Evolutionary conservation across 2,113 vertebrate genomes (phyloP).

Genomic region (Sinocyclocheilus maitianheensis): DNA sequence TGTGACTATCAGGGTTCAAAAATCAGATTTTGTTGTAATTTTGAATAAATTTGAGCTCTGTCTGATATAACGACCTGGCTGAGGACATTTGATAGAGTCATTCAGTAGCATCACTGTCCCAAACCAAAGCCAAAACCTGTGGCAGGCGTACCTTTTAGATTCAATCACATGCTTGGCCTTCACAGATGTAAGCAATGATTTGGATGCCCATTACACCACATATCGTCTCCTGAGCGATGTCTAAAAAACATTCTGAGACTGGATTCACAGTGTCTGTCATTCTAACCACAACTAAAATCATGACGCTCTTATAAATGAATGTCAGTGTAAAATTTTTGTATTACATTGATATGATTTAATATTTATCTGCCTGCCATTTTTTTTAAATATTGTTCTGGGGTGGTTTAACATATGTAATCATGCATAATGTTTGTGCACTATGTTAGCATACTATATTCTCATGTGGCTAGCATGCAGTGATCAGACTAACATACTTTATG

Average conservation of each 20-base stretch:
- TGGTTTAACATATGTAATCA: neutral
- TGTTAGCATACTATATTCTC: too few relatives aligned
- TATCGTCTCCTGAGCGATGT: neutral
- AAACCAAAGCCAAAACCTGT: neutral
- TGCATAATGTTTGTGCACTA: too few relatives aligned
- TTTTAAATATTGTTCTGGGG: neutral
- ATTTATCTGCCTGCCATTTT: neutral
- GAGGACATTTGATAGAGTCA: neutral
- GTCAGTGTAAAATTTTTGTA: neutral
- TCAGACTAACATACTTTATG: neutral
- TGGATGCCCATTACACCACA: neutral
- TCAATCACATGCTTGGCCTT: slow-evolving; percentile 5
- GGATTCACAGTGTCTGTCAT: neutral
- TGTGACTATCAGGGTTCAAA: neutral
- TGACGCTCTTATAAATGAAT: neutral
- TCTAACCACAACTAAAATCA: neutral
- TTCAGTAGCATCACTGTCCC: neutral
- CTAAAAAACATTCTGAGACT: neutral
- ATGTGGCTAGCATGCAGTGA: neutral
- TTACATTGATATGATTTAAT: neutral
- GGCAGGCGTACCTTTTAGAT: slow-evolving; percentile 3
- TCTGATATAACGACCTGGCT: neutral
- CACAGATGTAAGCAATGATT: slow-evolving; percentile 1
- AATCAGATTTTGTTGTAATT: too few relatives aligned
- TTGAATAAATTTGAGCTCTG: too few relatives aligned